These are phyloP conservation scores for Spodoptera littoralis DNA, from an alignment of 2,888 invertebrate genomes.

Conservation along the genomic window DNA sequence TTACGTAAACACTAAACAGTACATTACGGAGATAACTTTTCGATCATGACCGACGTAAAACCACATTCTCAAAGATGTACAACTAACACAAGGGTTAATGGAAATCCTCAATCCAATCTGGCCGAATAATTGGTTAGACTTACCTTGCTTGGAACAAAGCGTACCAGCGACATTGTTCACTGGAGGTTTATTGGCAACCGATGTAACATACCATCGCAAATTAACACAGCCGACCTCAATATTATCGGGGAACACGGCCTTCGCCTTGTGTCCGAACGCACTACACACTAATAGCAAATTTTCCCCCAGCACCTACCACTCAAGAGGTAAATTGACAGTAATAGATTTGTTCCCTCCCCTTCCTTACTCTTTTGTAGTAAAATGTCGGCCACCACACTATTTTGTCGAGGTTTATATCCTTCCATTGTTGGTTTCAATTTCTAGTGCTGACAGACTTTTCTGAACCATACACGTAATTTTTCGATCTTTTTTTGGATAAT, in stretches of 20 bases:
- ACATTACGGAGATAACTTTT: conserved; percentile 48
- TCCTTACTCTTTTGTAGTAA: conserved; percentile 55
- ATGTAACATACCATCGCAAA: conserved; percentile 74
- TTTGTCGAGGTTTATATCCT: conserved; percentile 42
- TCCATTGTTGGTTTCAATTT: conserved; percentile 38
- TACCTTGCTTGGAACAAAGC: conserved; percentile 75
- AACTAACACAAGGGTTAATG: conserved; percentile 67
- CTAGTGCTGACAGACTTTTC: neutral
- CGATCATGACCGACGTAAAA: conserved; percentile 49
- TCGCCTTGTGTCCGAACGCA: conserved; percentile 60
- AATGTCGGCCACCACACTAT: conserved; percentile 16
- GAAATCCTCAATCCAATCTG: conserved; percentile 73
- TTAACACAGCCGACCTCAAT: conserved; percentile 75
- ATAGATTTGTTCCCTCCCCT: conserved; percentile 73
- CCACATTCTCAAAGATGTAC: conserved; percentile 59
- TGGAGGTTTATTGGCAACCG: conserved; percentile 74
- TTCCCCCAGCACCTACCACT: conserved; percentile 70
- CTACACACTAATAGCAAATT: conserved; percentile 75
- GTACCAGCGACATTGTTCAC: conserved; percentile 71
- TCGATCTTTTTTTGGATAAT: conserved; percentile 1
- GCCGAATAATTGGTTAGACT: conserved; percentile 73
- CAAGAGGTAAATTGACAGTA: conserved; percentile 73
- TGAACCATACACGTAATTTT: neutral
- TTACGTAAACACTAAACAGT: conserved; percentile 39
- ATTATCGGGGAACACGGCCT: conserved; percentile 69